These are phyloP conservation scores for Atrichornis clamosus DNA, from an alignment of 2,113 vertebrate species.

Conservation along the genomic window DNA sequence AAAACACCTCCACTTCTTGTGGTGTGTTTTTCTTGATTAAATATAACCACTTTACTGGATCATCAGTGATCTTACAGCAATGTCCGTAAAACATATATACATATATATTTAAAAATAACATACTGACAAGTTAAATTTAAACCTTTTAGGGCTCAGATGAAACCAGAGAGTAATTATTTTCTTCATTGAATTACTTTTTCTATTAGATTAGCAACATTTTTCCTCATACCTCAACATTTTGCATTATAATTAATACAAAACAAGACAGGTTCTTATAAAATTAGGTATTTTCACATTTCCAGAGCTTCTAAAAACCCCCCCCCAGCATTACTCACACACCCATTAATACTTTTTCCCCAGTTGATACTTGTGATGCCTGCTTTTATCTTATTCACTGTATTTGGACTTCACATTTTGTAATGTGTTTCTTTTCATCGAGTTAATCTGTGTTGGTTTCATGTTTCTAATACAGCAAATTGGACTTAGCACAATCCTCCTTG, in stretches of 20 bases:
- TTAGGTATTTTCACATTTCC: background rate
- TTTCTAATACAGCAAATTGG: constrained; percentile 56
- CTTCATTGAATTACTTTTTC: background rate
- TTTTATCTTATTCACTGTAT: background rate
- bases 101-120: background rate
- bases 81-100: background rate
- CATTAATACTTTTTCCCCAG: background rate
- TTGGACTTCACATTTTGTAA: background rate
- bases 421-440: constrained; percentile 19
- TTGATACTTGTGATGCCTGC: background rate
- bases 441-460: constrained; percentile 30
- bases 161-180: background rate
- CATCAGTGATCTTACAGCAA: background rate
- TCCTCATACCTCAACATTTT: background rate
- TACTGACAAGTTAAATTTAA: background rate
- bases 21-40: background rate
- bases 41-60: background rate
- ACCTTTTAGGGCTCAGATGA: background rate
- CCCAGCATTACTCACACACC: background rate
- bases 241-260: background rate
- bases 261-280: background rate
- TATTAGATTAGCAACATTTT: background rate
- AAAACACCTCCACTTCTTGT: background rate
- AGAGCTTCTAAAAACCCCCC: background rate
- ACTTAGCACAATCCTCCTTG: constrained; percentile 48